phyloP scores from a whole-genome alignment of 2,113 vertebrate genomes.

The Stegastes partitus region DNA sequence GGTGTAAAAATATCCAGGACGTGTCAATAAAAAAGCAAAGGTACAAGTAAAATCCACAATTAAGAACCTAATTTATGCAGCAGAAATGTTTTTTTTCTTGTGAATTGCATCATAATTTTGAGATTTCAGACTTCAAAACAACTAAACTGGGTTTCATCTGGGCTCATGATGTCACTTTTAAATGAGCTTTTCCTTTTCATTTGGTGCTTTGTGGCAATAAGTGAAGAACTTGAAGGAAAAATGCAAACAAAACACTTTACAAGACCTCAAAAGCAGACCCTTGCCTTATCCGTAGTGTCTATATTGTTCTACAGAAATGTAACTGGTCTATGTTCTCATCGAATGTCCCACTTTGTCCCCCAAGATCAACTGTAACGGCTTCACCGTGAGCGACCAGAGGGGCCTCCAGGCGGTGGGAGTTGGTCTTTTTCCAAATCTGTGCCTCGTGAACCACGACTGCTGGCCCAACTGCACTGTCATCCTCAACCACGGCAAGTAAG shows the following conservation, averaged over 20 bases:
- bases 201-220: no score
- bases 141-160: no score
- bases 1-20: no score
- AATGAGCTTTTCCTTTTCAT: no score
- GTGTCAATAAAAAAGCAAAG: no score
- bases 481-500: slow-evolving; percentile 98
- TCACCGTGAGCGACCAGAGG: slow-evolving; percentile 95
- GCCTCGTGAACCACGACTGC: slow-evolving; percentile 95
- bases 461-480: slow-evolving; percentile 98
- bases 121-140: background rate
- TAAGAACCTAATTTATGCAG: no score
- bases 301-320: no score
- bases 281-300: background rate
- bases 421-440: slow-evolving; percentile 96
- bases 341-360: background rate
- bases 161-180: no score
- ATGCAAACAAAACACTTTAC: background rate
- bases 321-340: background rate
- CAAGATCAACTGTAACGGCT: slow-evolving; percentile 96
- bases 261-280: background rate
- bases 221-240: no score
- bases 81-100: no score
- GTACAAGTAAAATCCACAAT: no score
- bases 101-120: no score
- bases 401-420: slow-evolving; percentile 97